A percentile compares a stretch with the other conserved stretches of the same genome.
These are phyloP conservation scores for Tachyglossus aculeatus DNA, from an alignment of 2,797 vertebrate genomes.

Conservation along the genomic window DNA sequence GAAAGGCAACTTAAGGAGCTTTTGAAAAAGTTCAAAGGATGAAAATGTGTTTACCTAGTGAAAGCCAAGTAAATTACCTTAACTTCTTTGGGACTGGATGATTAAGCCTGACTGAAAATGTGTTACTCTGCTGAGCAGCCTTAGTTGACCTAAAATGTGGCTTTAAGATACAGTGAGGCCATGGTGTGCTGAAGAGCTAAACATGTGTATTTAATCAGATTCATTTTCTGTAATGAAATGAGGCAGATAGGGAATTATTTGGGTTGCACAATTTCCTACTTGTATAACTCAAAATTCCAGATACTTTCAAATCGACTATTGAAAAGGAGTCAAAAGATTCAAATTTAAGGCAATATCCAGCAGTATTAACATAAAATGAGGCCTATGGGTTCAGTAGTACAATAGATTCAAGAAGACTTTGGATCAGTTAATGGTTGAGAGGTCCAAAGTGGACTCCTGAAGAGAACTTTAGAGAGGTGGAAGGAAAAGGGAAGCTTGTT, in stretches of 20 bases:
- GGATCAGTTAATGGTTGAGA: too few relatives aligned
- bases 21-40: not conserved
- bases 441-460: too few relatives aligned
- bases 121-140: not conserved
- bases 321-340: not conserved
- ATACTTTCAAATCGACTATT: not conserved
- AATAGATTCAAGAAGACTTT: too few relatives aligned
- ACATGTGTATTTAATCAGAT: not conserved
- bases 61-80: not conserved
- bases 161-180: not conserved
- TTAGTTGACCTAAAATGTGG: not conserved
- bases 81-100: not conserved
- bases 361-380: too few relatives aligned
- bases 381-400: too few relatives aligned
- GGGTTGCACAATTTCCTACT: not conserved
- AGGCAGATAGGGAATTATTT: not conserved
- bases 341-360: too few relatives aligned
- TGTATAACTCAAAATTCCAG: not conserved
- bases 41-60: not conserved
- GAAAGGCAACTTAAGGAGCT: not conserved
- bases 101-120: not conserved
- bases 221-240: constrained; percentile 8
- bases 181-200: not conserved
- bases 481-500: too few relatives aligned
- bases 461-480: too few relatives aligned